A percentile compares a stretch with the other conserved stretches of the same genome.
Conservation (phyloP, 2,797 vertebrate genomes). For the Gallinago nigripennis region DNA sequence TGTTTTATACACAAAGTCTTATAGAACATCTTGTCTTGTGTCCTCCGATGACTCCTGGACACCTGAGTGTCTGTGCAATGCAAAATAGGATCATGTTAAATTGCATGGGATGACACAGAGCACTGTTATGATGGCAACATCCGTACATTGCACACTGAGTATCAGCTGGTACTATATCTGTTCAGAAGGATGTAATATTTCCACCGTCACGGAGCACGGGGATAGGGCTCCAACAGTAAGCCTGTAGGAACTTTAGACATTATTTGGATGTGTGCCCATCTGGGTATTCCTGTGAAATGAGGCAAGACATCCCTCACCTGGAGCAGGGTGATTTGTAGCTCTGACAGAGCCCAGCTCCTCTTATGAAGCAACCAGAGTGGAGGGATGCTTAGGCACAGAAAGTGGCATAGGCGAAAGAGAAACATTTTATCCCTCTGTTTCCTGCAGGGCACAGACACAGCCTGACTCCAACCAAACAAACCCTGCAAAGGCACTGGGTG, state of each 20-base stretch:
- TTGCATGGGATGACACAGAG: background rate
- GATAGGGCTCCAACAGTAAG: background rate
- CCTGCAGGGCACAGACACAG: background rate
- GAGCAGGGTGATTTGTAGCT: background rate
- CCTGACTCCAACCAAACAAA: background rate
- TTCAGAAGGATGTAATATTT: background rate
- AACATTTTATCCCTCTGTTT: background rate
- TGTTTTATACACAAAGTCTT: background rate
- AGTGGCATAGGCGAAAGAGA: background rate
- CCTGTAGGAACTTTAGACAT: background rate
- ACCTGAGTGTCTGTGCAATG: background rate
- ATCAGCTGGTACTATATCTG: background rate
- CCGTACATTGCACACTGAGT: accelerated
- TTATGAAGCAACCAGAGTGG: background rate
- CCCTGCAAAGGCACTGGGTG: background rate
- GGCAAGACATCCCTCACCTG: background rate
- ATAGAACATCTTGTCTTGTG: background rate
- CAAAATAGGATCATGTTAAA: background rate
- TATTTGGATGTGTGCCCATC: background rate
- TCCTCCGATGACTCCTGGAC: background rate
- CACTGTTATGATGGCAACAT: background rate
- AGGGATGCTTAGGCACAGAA: background rate
- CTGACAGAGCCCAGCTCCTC: background rate
- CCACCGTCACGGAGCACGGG: accelerated
- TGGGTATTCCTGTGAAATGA: background rate